A percentile compares a stretch with the other conserved stretches of the same genome.
These are phyloP conservation scores for Sinonovacula constricta DNA, from an alignment of 1,140 invertebrate species.

Conservation along the genomic window DNA sequence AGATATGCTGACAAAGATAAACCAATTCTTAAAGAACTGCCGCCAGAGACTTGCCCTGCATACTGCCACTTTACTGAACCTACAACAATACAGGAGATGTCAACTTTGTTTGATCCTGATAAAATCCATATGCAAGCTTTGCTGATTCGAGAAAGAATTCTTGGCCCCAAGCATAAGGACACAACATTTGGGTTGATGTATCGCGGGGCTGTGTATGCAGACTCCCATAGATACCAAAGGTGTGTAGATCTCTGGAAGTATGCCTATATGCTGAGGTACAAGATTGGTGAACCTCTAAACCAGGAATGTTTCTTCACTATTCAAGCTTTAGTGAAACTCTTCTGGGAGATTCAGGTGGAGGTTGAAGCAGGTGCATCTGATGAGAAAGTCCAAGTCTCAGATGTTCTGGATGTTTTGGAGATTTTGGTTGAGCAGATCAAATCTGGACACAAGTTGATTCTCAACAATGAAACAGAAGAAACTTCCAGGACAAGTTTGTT, in stretches of 20 bases:
- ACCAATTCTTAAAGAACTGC: conserved; percentile 79
- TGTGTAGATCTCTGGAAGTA: conserved; percentile 97
- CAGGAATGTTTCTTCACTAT: conserved; percentile 95
- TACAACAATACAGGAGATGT: conserved; percentile 86
- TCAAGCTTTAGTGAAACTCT: conserved; percentile 93
- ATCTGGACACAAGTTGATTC: background rate
- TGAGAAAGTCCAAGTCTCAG: conserved; percentile 85
- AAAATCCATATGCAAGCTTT: conserved; percentile 97
- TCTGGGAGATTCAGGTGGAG: conserved; percentile 85
- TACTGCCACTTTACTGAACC: conserved; percentile 93
- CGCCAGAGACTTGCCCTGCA: conserved; percentile 78
- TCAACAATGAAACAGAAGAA: background rate
- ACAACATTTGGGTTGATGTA: conserved; percentile 96
- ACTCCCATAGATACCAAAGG: conserved; percentile 90
- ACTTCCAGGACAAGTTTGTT: background rate
- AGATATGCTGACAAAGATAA: conserved; percentile 85
- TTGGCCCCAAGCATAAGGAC: conserved; percentile 96
- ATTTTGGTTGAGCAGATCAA: conserved; percentile 82
- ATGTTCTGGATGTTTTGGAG: conserved; percentile 86
- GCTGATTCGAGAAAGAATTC: conserved; percentile 93
- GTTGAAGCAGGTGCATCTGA: conserved; percentile 79
- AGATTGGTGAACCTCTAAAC: conserved; percentile 91
- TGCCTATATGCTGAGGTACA: conserved; percentile 83
- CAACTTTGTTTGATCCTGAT: conserved; percentile 94
- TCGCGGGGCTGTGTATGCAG: conserved; percentile 95